Evolutionary conservation across 1,140 invertebrate species (phyloP).

Genomic region (Aplysia californica): DNA sequence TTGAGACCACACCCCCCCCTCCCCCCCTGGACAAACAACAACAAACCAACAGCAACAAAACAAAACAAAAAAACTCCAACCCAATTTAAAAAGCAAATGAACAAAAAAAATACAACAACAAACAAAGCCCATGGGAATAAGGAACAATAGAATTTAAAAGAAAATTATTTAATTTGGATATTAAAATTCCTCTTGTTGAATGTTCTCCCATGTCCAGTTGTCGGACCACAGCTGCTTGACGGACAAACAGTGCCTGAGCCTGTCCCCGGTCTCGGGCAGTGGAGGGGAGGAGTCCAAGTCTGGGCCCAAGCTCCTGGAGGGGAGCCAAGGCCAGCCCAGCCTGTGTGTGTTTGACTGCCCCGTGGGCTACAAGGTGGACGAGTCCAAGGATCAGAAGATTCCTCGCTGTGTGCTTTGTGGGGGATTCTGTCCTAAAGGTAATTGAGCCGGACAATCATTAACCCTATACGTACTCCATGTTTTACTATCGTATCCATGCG

Average conservation of each 20-base stretch:
- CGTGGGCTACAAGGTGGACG: conserved; percentile 74
- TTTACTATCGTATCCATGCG: not conserved
- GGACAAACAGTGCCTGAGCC: conserved; percentile 77
- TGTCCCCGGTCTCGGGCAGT: not conserved
- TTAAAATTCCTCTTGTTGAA: not conserved
- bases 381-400: conserved; percentile 37
- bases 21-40: too few species aligned
- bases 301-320: not conserved
- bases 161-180: too few species aligned
- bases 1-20: too few species aligned
- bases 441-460: conserved; percentile 18
- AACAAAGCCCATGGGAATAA: too few species aligned
- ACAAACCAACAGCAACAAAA: not conserved
- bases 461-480: too few species aligned
- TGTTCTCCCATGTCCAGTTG: conserved; percentile 70
- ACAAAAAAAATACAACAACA: too few species aligned
- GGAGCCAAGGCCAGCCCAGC: conserved; percentile 1
- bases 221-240: conserved; percentile 81
- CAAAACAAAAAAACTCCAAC: not conserved
- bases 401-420: conserved; percentile 65
- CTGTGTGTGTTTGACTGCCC: conserved; percentile 83
- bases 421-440: conserved; percentile 69
- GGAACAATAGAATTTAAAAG: too few species aligned
- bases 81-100: too few species aligned
- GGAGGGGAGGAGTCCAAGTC: not conserved